Conservation (phyloP, 2,797 vertebrate genomes). For the Leptodactylus fallax region DNA sequence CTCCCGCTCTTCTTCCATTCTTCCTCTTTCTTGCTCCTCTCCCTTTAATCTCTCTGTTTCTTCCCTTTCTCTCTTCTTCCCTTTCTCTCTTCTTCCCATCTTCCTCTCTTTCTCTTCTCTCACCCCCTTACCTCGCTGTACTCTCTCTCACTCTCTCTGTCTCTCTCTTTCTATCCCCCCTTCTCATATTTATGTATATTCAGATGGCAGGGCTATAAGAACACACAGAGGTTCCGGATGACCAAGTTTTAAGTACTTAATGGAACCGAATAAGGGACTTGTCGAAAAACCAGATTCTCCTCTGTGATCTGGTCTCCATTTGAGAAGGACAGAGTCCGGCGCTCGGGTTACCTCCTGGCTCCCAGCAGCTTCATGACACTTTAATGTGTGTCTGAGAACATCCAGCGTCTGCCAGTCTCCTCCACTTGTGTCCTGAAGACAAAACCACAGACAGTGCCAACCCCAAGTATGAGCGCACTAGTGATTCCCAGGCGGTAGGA, state of each 20-base stretch:
- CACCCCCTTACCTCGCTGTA: too few relatives aligned
- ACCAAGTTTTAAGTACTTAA: conserved; percentile 43
- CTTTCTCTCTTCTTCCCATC: too few relatives aligned
- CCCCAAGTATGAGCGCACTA: background rate
- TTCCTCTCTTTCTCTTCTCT: too few relatives aligned
- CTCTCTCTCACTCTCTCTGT: too few relatives aligned
- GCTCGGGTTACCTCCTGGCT: conserved; percentile 38
- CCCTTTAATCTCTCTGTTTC: too few relatives aligned
- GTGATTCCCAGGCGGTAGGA: background rate
- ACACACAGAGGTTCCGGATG: conserved; percentile 22
- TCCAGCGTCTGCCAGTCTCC: conserved; percentile 40
- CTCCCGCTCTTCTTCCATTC: too few relatives aligned
- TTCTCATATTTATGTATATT: background rate
- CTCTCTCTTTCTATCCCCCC: too few relatives aligned
- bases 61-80: too few relatives aligned
- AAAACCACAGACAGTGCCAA: background rate
- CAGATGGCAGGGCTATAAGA: too few relatives aligned
- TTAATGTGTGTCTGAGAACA: conserved; percentile 24
- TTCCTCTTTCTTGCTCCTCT: too few relatives aligned
- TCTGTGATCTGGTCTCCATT: background rate
- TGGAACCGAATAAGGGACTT: background rate
- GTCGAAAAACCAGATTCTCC: background rate
- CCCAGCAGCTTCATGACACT: conserved; percentile 65
- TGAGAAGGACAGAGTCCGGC: background rate
- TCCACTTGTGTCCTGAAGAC: background rate